Evolutionary conservation across 2,113 vertebrate genomes (phyloP).

Genomic region (Saccopteryx leptura): DNA sequence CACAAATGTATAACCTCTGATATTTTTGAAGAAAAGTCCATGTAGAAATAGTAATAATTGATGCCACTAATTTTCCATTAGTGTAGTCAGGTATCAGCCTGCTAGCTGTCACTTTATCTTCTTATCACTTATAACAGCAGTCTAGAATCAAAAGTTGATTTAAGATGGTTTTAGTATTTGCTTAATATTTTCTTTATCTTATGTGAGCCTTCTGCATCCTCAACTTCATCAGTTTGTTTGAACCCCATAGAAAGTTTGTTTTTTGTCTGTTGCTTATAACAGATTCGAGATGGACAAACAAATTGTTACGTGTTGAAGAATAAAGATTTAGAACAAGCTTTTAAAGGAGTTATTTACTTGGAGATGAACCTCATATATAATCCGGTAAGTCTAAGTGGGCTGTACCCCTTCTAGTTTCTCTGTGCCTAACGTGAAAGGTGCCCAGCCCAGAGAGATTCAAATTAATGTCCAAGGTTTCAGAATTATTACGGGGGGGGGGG

Average conservation of each 20-base stretch:
- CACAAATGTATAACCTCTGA: neutral
- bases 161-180: conserved; percentile 77
- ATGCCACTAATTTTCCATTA: conserved; percentile 82
- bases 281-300: conserved; percentile 95
- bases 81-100: conserved; percentile 71
- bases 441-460: neutral
- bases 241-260: conserved; percentile 64
- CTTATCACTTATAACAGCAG: conserved; percentile 66
- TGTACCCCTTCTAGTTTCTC: neutral
- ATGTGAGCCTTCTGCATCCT: conserved; percentile 56
- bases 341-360: conserved; percentile 96
- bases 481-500: neutral
- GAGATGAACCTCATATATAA: conserved; percentile 96
- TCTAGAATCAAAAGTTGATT: conserved; percentile 81
- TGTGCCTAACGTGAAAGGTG: neutral
- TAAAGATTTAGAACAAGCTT: conserved; percentile 92
- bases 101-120: conserved; percentile 60
- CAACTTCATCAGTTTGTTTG: conserved; percentile 60
- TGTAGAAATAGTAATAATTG: conserved; percentile 69
- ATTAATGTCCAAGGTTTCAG: neutral
- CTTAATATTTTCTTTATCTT: conserved; percentile 78
- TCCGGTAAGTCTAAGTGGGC: conserved; percentile 90
- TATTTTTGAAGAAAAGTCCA: conserved; percentile 62
- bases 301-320: conserved; percentile 93
- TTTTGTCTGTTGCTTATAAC: conserved; percentile 67